These are phyloP conservation scores for Drosophila paulistorum DNA, from an alignment of 1,140 invertebrate genomes.

Conservation along the genomic window DNA sequence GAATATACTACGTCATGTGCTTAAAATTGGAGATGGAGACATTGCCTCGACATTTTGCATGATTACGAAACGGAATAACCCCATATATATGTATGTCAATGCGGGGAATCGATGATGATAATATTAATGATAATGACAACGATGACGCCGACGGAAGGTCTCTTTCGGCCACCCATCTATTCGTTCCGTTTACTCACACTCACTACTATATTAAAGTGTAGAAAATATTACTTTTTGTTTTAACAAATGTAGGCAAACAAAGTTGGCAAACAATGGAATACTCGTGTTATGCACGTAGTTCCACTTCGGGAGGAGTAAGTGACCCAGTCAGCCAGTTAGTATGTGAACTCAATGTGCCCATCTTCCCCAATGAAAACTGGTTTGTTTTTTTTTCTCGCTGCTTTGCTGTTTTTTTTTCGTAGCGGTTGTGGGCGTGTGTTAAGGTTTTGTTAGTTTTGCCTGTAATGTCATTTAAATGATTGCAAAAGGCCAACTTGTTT, in stretches of 20 bases:
- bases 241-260: slow-evolving; percentile 37
- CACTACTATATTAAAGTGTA: not conserved
- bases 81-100: slow-evolving; percentile 47
- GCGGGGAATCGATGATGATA: slow-evolving; percentile 2
- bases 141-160: not conserved
- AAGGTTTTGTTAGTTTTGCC: slow-evolving; percentile 55
- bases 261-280: slow-evolving; percentile 45
- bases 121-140: not conserved
- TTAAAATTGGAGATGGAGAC: slow-evolving; percentile 53
- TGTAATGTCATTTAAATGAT: slow-evolving; percentile 81
- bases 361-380: slow-evolving; percentile 36
- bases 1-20: slow-evolving; percentile 53
- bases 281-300: slow-evolving; percentile 35
- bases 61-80: slow-evolving; percentile 25
- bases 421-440: slow-evolving; percentile 43
- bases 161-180: not conserved
- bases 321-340: slow-evolving; percentile 57
- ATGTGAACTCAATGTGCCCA: slow-evolving; percentile 9
- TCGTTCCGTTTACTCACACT: not conserved
- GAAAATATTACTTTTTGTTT: slow-evolving; percentile 12
- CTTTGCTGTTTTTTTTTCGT: not conserved
- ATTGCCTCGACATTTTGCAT: slow-evolving; percentile 42
- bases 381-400: slow-evolving; percentile 29
- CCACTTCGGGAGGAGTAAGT: slow-evolving; percentile 33
- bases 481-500: slow-evolving; percentile 79